phyloP scores from a whole-genome alignment of 2,797 vertebrate genomes.

The Liparis tanakae region DNA sequence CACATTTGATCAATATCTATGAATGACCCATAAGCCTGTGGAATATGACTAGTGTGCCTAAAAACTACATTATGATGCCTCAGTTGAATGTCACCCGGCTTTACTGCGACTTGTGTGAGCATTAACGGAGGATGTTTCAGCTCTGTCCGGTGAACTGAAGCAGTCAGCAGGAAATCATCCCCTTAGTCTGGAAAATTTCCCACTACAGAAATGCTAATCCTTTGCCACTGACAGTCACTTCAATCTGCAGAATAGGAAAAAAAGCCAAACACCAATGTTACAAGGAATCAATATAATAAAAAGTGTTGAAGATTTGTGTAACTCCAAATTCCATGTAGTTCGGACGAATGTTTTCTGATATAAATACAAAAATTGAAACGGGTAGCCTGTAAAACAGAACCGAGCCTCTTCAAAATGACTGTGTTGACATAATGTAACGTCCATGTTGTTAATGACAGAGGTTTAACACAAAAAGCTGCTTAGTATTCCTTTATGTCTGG shows the following conservation, averaged over 20 bases:
- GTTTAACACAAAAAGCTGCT: not conserved
- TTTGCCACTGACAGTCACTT: slow-evolving; percentile 56
- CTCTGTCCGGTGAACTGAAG: slow-evolving; percentile 47
- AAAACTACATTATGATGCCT: slow-evolving; percentile 2
- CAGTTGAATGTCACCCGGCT: slow-evolving; percentile 7
- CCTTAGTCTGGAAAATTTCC: slow-evolving; percentile 67
- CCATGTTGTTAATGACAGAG: slow-evolving; percentile 16
- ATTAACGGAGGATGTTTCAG: slow-evolving; percentile 39
- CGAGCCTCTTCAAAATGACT: slow-evolving; percentile 43
- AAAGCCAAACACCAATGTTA: slow-evolving; percentile 55
- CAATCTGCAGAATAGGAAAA: slow-evolving; percentile 54
- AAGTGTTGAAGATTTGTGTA: not conserved
- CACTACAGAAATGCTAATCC: slow-evolving; percentile 69
- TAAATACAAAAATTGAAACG: slow-evolving; percentile 15
- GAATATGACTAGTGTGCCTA: not conserved
- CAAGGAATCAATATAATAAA: slow-evolving; percentile 20
- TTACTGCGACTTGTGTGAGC: slow-evolving; percentile 24
- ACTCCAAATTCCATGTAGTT: slow-evolving; percentile 2
- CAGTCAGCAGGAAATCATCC: slow-evolving; percentile 71
- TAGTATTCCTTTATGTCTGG: not conserved
- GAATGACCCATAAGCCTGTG: not conserved
- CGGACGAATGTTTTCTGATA: not conserved
- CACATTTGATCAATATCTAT: not conserved
- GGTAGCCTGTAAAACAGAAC: slow-evolving; percentile 45
- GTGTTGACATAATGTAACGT: slow-evolving; percentile 28